These are phyloP conservation scores for Clamator glandarius DNA, from an alignment of 2,797 vertebrate genomes.

Conservation along the genomic window DNA sequence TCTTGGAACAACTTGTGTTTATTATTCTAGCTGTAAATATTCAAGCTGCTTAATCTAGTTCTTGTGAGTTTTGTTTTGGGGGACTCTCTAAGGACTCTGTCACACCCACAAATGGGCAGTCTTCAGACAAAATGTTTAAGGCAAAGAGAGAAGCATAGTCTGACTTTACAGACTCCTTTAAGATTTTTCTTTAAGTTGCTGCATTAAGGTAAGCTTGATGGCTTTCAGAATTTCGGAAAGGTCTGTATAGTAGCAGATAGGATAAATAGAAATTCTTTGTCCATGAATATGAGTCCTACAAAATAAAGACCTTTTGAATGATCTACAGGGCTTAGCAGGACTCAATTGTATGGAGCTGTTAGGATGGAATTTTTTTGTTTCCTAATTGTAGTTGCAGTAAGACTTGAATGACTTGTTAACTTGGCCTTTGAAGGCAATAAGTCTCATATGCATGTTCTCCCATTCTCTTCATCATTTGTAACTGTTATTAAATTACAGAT, in stretches of 20 bases:
- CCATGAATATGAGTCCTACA: neutral
- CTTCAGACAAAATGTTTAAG: too few species aligned
- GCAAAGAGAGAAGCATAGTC: too few species aligned
- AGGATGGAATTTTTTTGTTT: neutral
- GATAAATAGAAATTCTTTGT: neutral
- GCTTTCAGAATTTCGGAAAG: neutral
- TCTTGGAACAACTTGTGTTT: neutral
- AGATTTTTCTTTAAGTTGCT: neutral
- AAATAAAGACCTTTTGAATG: neutral
- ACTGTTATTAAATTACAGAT: neutral
- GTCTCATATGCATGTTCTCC: neutral
- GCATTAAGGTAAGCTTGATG: neutral
- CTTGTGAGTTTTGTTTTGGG: neutral
- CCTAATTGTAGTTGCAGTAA: neutral
- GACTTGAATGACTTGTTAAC: neutral
- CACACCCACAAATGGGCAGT: too few species aligned
- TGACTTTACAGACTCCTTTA: neutral
- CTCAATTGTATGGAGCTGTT: neutral
- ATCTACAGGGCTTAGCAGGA: accelerated
- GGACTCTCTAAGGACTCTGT: neutral
- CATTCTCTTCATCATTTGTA: neutral
- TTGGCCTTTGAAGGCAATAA: neutral
- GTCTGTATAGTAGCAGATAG: neutral
- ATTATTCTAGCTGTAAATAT: neutral
- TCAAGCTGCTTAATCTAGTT: neutral